These are phyloP conservation scores for Ageneiosus marmoratus DNA, from an alignment of 2,113 vertebrate species.

Conservation along the genomic window DNA sequence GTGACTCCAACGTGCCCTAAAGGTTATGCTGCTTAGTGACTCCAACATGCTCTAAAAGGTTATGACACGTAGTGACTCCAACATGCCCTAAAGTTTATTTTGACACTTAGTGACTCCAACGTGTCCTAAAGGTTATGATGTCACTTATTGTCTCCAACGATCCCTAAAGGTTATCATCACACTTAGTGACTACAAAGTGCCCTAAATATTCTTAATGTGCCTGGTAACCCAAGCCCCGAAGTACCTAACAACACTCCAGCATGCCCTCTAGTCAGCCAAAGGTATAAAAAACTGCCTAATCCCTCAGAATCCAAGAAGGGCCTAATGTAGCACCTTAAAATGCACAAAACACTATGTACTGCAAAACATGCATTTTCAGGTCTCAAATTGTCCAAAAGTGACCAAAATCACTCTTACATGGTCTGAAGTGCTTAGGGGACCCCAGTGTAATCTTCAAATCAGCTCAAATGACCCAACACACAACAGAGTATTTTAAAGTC, in stretches of 20 bases:
- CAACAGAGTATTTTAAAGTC: neutral
- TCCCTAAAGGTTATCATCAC: neutral
- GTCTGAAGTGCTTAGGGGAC: neutral
- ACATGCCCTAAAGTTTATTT: no score
- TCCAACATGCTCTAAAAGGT: no score
- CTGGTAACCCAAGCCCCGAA: neutral
- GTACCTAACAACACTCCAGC: neutral
- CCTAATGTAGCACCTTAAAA: neutral
- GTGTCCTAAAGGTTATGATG: neutral
- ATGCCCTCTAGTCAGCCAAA: neutral
- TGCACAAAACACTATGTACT: neutral
- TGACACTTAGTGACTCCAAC: no score
- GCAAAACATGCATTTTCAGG: no score
- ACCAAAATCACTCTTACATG: neutral
- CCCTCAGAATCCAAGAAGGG: neutral
- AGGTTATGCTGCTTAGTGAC: no score
- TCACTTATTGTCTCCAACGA: no score
- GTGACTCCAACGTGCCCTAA: no score
- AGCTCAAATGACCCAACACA: neutral
- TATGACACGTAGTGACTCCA: no score
- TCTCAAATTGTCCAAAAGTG: neutral
- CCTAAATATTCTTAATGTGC: neutral
- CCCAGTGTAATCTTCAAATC: neutral
- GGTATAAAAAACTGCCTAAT: neutral
- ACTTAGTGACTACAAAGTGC: neutral